Evolutionary conservation across 2,888 invertebrate genomes (phyloP).

Genomic region (Tetranychus truncatus): DNA sequence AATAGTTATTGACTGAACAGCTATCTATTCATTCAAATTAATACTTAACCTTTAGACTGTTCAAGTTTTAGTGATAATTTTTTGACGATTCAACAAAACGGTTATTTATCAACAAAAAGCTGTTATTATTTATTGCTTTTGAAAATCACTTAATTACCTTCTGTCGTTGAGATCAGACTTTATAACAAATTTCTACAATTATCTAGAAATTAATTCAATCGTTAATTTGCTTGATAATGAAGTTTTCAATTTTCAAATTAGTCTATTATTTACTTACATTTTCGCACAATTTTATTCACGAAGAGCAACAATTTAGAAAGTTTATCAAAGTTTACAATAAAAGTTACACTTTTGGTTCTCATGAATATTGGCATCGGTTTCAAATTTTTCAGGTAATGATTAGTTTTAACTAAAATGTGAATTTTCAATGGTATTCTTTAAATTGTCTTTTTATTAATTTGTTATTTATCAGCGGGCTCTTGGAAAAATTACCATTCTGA

Average conservation of each 20-base stretch:
- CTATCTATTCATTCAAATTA: no score
- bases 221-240: not conserved
- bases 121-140: not conserved
- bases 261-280: not conserved
- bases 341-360: conserved; percentile 37
- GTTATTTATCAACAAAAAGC: not conserved
- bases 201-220: not conserved
- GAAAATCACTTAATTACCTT: not conserved
- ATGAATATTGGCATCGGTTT: conserved; percentile 39
- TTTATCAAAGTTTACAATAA: conserved; percentile 42
- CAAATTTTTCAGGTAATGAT: conserved; percentile 40
- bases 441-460: not conserved
- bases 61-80: not conserved
- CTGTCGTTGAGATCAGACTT: not conserved
- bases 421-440: not conserved
- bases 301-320: conserved; percentile 34
- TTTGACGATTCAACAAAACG: not conserved
- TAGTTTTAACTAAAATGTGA: conserved; percentile 12
- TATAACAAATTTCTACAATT: not conserved
- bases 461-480: conserved; percentile 37
- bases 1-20: no score
- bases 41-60: no score
- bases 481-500: conserved; percentile 38
- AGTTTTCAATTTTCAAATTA: not conserved
- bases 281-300: conserved; percentile 25